Percentiles rank a stretch among this genome's conserved stretches.
Conservation (phyloP, 2,888 invertebrate species). For the Odontocerum albicorne region DNA sequence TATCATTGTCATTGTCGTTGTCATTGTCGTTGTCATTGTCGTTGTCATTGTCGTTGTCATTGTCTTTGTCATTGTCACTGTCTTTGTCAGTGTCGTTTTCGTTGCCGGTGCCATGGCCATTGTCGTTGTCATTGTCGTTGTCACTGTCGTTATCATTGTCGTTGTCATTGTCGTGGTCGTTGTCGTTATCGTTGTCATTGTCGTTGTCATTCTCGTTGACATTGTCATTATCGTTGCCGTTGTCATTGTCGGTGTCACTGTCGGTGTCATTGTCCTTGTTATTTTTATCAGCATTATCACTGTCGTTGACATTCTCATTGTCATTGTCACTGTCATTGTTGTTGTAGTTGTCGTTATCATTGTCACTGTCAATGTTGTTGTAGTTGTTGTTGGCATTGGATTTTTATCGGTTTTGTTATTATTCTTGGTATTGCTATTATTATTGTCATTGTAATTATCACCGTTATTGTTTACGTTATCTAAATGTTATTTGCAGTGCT, state of each 20-base stretch:
- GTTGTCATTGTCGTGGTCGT: constrained; percentile 20
- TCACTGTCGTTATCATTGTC: constrained; percentile 21
- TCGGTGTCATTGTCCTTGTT: neutral
- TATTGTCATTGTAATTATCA: neutral
- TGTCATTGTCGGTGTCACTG: constrained; percentile 10
- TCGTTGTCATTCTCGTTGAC: constrained; percentile 11
- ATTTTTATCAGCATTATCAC: neutral
- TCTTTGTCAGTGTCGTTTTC: constrained; percentile 20
- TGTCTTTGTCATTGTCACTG: constrained; percentile 25
- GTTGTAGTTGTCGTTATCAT: neutral
- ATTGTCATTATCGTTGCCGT: constrained; percentile 10
- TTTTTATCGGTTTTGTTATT: neutral
- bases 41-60: constrained; percentile 25
- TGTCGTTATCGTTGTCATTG: constrained; percentile 23
- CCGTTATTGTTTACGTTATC: neutral
- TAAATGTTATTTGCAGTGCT: neutral
- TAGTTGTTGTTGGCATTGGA: neutral
- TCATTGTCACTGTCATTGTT: neutral
- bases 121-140: constrained; percentile 25
- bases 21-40: constrained; percentile 22
- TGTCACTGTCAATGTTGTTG: neutral
- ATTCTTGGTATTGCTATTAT: neutral
- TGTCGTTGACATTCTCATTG: neutral
- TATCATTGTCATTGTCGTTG: constrained; percentile 24
- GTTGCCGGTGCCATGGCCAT: constrained; percentile 19